phyloP scores from a whole-genome alignment of 2,797 vertebrate species.

The Ctenopoma kingsleyae region DNA sequence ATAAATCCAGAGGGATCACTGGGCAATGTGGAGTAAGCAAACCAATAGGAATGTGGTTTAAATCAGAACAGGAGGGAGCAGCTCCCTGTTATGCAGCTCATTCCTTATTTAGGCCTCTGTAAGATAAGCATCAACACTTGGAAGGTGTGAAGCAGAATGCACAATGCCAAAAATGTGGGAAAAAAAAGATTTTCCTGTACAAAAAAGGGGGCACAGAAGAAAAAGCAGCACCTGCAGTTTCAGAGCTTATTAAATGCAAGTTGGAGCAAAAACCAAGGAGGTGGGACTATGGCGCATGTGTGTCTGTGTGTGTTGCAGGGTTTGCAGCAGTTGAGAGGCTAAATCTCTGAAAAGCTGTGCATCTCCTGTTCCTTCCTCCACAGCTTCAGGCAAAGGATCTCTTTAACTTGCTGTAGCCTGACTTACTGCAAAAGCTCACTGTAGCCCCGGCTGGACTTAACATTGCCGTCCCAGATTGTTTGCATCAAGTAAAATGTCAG shows the following conservation, averaged over 20 bases:
- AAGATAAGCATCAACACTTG: slow-evolving; percentile 58
- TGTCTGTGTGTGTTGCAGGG: slow-evolving; percentile 20
- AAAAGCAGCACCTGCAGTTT: slow-evolving; percentile 66
- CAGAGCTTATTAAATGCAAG: slow-evolving; percentile 62
- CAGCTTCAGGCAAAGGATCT: slow-evolving; percentile 48
- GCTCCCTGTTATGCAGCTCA: slow-evolving; percentile 68
- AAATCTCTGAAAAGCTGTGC: slow-evolving; percentile 41
- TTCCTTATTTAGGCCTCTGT: slow-evolving; percentile 77
- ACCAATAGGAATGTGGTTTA: slow-evolving; percentile 60
- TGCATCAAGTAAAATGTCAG: slow-evolving; percentile 24
- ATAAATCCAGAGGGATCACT: slow-evolving; percentile 66
- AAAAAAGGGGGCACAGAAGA: slow-evolving; percentile 25
- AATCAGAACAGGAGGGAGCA: slow-evolving; percentile 65
- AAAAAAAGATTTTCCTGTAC: slow-evolving; percentile 20
- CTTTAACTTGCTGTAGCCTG: slow-evolving; percentile 45
- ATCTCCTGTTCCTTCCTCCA: slow-evolving; percentile 51
- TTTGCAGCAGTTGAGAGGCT: slow-evolving; percentile 31
- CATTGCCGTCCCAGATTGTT: slow-evolving; percentile 47
- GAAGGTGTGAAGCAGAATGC: slow-evolving; percentile 41
- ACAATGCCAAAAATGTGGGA: slow-evolving; percentile 20
- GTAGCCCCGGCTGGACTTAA: slow-evolving; percentile 34
- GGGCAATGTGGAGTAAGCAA: slow-evolving; percentile 70
- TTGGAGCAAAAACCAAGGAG: slow-evolving; percentile 39
- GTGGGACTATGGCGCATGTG: slow-evolving; percentile 29
- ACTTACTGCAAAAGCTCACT: slow-evolving; percentile 33